Percentiles rank a stretch among this genome's conserved stretches.
Conservation (phyloP, 2,113 vertebrate species). For the Dicentrarchus labrax region DNA sequence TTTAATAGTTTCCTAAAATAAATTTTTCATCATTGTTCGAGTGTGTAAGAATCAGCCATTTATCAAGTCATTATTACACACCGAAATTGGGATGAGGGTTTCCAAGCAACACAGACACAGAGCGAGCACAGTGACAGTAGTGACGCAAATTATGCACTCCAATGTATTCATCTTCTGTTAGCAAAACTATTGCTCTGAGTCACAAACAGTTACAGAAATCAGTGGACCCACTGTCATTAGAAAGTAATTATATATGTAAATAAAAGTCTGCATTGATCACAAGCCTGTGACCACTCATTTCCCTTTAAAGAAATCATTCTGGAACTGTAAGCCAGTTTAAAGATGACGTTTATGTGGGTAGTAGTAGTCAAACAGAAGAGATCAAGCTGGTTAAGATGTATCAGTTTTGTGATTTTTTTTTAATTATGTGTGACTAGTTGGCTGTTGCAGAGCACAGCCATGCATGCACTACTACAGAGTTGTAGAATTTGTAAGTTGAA, state of each 20-base stretch:
- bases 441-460: conserved; percentile 16
- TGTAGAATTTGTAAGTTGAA: conserved; percentile 50
- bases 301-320: not conserved
- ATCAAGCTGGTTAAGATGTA: not conserved
- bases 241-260: conserved; percentile 4
- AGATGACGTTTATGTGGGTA: not conserved
- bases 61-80: not conserved
- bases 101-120: conserved; percentile 52
- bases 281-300: conserved; percentile 9
- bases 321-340: not conserved
- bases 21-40: not conserved
- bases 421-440: not conserved
- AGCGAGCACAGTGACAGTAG: conserved; percentile 22
- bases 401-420: conserved; percentile 15
- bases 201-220: conserved; percentile 5
- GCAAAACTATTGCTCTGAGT: conserved; percentile 38
- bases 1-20: too few species aligned
- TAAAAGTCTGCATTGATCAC: conserved; percentile 19
- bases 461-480: conserved; percentile 1
- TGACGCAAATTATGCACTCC: conserved; percentile 31
- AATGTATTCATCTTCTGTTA: conserved; percentile 36
- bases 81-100: conserved; percentile 24
- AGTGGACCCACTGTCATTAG: not conserved
- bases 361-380: not conserved
- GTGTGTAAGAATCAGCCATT: not conserved